Base-by-base conservation (phyloP, 2,888 invertebrate genomes). In the Plebejus anna region DNA sequence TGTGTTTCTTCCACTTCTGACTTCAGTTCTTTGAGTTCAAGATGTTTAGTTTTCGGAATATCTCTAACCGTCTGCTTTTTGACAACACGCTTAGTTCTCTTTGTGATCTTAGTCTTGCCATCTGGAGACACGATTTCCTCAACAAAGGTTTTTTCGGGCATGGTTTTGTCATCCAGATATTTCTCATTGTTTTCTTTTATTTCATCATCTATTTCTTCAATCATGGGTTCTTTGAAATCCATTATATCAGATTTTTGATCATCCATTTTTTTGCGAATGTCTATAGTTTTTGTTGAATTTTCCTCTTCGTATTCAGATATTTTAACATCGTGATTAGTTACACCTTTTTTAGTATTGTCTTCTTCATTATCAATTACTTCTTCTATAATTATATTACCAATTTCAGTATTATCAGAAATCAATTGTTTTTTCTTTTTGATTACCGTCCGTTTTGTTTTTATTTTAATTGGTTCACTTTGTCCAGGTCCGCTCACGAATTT, bases 381-480 rank as follows among this genome's bases (percentile, higher is more conserved):
- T 85, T 94, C 94, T 78, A 95, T 95, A 0, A 95, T 92, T 2
- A 95, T 85, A 80, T 94, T 91, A 36, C 92, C 92, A 78, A 89
- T 88, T 16, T 83, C 82, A 61, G 81, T 82, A 38, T 84, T 81
- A 1, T 79, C 78, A 9, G 78, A 78, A 36, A 70, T 78, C 3
- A 80, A 80, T 78, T 82, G 87, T 61, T 87, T 89, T 81, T 90
- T 94, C 81, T 94, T 94, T 81, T 93, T 87, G 77, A 95, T 82
- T 78, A 94, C 94, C 0, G 95, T 95, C 81, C 95, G 83, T 84
- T 95, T 95, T 1, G 95, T 95, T 85, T 94, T 94, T 28, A 94
- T 89, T 87, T 94, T 93, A 78, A 90, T 92, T 7, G 94, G 94
- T 86, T 95, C 94, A n/a, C 88, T 86, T 77, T 90, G 89, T 38